Conservation (phyloP, 2,888 invertebrate genomes). For the Nasonovia ribisnigri region DNA sequence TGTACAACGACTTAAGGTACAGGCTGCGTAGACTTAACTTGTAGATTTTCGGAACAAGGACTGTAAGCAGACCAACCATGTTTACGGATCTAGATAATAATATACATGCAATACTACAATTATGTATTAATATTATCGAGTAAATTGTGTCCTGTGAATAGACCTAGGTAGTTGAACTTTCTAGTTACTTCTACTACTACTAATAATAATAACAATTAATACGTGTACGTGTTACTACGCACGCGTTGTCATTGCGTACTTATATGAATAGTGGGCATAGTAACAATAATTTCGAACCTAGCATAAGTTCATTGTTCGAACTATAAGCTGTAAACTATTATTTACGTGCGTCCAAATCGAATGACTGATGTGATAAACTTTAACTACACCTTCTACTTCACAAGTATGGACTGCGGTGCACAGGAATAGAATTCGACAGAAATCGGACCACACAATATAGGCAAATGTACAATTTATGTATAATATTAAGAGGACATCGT, state of each 20-base stretch:
- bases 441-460: not conserved
- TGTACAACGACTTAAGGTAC: not conserved
- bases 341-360: not conserved
- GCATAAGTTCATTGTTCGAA: not conserved
- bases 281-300: not conserved
- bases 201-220: not conserved
- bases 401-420: not conserved
- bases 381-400: not conserved
- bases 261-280: not conserved
- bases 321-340: not conserved
- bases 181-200: not conserved
- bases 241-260: not conserved
- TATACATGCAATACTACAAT: not conserved
- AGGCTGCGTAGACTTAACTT: not conserved
- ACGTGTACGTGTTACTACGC: not conserved
- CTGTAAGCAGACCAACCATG: not conserved
- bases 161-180: not conserved
- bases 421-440: not conserved
- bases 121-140: not conserved
- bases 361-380: not conserved
- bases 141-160: not conserved
- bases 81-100: not conserved
- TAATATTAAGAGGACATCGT: not conserved
- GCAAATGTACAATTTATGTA: not conserved
- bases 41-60: not conserved